phyloP scores from a whole-genome alignment of 2,888 invertebrate species.

The Pteria penguin region DNA sequence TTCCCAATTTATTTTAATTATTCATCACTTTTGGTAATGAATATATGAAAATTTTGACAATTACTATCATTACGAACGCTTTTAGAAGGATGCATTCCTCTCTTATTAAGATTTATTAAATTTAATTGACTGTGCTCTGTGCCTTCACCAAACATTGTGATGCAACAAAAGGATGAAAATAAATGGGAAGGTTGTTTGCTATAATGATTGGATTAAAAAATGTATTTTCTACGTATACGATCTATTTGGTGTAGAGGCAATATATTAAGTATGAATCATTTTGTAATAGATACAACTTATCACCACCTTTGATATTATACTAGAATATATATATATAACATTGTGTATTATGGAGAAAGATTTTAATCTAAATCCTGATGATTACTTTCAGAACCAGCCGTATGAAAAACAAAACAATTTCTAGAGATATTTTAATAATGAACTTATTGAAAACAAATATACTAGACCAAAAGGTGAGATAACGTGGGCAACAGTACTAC shows the following conservation, averaged over 20 bases:
- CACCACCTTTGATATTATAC: neutral
- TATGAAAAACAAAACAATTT: neutral
- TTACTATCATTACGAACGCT: neutral
- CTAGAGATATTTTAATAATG: neutral
- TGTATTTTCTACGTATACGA: neutral
- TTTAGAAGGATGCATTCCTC: neutral
- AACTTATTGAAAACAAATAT: neutral
- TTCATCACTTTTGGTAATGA: neutral
- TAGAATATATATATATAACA: neutral
- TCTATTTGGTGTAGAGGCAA: neutral
- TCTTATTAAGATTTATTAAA: neutral
- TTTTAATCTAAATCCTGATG: neutral
- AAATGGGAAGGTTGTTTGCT: neutral
- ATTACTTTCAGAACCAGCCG: neutral
- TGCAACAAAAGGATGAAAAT: neutral
- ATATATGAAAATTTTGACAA: neutral
- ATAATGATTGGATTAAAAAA: neutral
- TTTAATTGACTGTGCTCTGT: neutral
- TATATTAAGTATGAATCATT: neutral
- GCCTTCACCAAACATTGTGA: neutral
- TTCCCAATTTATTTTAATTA: neutral
- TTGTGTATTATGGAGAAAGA: neutral
- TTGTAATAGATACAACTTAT: neutral
- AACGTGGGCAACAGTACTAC: neutral
- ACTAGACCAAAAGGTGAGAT: neutral